These are phyloP conservation scores for Amblyopsis rosae DNA, from an alignment of 2,113 vertebrate species.

Conservation along the genomic window DNA sequence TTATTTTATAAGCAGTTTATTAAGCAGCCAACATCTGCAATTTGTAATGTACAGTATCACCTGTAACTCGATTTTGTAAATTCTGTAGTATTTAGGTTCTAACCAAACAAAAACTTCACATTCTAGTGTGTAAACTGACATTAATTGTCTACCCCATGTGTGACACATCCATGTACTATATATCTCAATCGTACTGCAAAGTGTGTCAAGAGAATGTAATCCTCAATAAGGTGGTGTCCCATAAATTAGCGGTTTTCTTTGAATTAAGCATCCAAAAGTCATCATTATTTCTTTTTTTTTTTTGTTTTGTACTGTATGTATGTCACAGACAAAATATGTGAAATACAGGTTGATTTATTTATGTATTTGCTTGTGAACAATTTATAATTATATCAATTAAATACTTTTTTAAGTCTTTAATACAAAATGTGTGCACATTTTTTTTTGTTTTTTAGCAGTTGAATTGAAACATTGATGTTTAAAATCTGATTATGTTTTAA, in stretches of 20 bases:
- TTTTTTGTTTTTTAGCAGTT: neutral
- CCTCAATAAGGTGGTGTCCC: conserved; percentile 51
- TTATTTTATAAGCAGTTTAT: conserved; percentile 12
- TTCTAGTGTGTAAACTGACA: conserved; percentile 31
- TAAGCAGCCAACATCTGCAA: neutral
- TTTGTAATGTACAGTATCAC: conserved; percentile 14
- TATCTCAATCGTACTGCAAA: conserved; percentile 50
- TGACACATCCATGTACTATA: conserved; percentile 46
- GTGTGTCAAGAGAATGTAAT: conserved; percentile 46
- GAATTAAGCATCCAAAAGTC: conserved; percentile 35
- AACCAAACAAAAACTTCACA: conserved; percentile 22
- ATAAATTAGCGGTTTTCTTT: conserved; percentile 46
- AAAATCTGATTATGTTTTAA: too few species aligned
- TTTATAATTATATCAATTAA: neutral
- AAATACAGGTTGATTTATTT: conserved; percentile 65
- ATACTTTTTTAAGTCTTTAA: too few species aligned
- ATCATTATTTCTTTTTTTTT: conserved; percentile 57
- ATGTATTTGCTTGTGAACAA: conserved; percentile 41
- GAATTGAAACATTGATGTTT: too few species aligned
- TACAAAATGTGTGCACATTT: neutral
- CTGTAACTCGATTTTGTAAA: conserved; percentile 31
- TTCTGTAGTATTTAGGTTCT: conserved; percentile 15
- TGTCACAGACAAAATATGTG: conserved; percentile 44
- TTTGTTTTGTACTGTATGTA: conserved; percentile 61
- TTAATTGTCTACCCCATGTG: conserved; percentile 18